Evolutionary conservation across 2,113 vertebrate species (phyloP).

Genomic region (Arizona elegans): DNA sequence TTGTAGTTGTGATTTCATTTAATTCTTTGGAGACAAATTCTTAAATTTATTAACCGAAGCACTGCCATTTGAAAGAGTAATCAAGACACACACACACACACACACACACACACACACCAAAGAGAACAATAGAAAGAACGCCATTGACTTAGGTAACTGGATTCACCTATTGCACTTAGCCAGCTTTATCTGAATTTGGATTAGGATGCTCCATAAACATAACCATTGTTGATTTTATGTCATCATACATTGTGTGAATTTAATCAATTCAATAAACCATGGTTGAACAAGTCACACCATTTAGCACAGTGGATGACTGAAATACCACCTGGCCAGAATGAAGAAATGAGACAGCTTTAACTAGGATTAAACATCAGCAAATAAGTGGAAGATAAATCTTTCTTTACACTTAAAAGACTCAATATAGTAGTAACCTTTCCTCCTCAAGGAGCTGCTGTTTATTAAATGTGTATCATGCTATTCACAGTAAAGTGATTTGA

Average conservation of each 20-base stretch:
- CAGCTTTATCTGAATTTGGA: background rate
- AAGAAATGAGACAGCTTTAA: slow-evolving; percentile 6
- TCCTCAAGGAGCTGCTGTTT: background rate
- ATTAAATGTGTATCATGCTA: background rate
- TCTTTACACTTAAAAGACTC: background rate
- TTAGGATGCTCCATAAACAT: background rate
- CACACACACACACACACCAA: background rate
- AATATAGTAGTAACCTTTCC: background rate
- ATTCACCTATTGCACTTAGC: background rate
- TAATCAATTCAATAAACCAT: background rate
- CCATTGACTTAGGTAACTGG: background rate
- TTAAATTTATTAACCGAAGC: background rate
- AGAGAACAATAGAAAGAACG: background rate
- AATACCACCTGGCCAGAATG: slow-evolving; percentile 2
- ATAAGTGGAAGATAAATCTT: background rate
- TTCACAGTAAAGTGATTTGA: background rate
- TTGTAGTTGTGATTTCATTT: background rate
- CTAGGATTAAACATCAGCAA: background rate
- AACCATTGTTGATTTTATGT: background rate
- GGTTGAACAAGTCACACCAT: background rate
- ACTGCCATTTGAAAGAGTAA: background rate
- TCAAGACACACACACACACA: background rate
- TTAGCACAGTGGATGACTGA: background rate
- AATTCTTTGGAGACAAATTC: slow-evolving; percentile 1
- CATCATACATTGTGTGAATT: background rate